Percentiles rank a stretch among this genome's conserved stretches.
Evolutionary conservation across 2,888 invertebrate genomes (phyloP).

Genomic region (Netelia fuscicornis): DNA sequence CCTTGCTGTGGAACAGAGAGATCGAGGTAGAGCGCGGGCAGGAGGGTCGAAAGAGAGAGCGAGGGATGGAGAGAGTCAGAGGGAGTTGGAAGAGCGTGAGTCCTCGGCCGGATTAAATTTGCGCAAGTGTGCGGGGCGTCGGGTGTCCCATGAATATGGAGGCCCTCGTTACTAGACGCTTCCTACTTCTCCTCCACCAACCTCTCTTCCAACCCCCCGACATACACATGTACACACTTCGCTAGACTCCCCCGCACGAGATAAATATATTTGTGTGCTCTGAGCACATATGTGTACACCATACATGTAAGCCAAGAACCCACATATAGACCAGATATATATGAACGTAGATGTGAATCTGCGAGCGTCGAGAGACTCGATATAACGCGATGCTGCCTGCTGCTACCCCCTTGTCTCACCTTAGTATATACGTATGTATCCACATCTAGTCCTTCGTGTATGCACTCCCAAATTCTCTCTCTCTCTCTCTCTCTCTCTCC

Average conservation of each 20-base stretch:
- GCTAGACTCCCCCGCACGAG: slow-evolving; percentile 60
- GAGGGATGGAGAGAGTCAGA: slow-evolving; percentile 63
- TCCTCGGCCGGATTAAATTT: slow-evolving; percentile 81
- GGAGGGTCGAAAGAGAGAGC: slow-evolving; percentile 52
- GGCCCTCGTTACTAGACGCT: slow-evolving; percentile 81
- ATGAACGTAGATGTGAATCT: slow-evolving; percentile 35
- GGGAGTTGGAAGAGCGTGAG: slow-evolving; percentile 60
- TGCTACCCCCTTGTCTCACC: slow-evolving; percentile 47
- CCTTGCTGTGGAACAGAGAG: slow-evolving; percentile 57
- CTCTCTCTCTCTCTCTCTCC: slow-evolving; percentile 6
- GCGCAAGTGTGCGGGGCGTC: slow-evolving; percentile 76
- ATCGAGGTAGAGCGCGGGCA: slow-evolving; percentile 43
- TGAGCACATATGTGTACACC: slow-evolving; percentile 68
- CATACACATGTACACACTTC: background rate
- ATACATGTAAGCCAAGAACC: slow-evolving; percentile 22
- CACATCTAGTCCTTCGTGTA: slow-evolving; percentile 35
- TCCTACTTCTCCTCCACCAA: slow-evolving; percentile 67
- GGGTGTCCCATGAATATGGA: slow-evolving; percentile 83
- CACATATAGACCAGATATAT: slow-evolving; percentile 55
- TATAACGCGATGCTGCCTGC: slow-evolving; percentile 57
- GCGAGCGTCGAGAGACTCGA: slow-evolving; percentile 55
- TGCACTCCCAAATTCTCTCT: slow-evolving; percentile 38
- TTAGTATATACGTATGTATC: slow-evolving; percentile 35
- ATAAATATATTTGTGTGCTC: slow-evolving; percentile 64
- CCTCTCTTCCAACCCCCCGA: slow-evolving; percentile 49